Conservation (phyloP, 1,140 invertebrate species). For the Odontomachus brunneus region DNA sequence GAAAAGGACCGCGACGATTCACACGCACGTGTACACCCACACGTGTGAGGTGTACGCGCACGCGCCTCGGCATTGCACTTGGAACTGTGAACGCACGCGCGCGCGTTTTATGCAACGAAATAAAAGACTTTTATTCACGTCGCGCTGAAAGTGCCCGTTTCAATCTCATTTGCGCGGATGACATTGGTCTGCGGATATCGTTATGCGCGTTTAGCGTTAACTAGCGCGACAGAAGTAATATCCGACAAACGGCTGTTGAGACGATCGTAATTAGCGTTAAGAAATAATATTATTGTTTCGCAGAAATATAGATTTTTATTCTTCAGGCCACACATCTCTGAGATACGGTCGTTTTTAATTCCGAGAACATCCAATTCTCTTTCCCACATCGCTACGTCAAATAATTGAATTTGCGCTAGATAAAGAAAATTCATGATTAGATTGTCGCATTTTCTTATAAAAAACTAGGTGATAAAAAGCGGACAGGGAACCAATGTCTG, state of each 20-base stretch:
- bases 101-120: not conserved
- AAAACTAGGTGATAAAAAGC: not conserved
- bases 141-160: not conserved
- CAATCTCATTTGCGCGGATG: not conserved
- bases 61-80: slow-evolving; percentile 17
- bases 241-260: not conserved
- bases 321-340: not conserved
- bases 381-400: not conserved
- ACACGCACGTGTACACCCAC: slow-evolving; percentile 45
- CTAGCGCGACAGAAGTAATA: not conserved
- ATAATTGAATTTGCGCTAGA: not conserved
- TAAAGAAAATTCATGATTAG: slow-evolving; percentile 20
- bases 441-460: slow-evolving; percentile 12
- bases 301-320: not conserved
- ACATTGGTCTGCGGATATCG: not conserved
- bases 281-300: no score
- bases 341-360: not conserved
- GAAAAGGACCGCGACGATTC: slow-evolving; percentile 35
- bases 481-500: not conserved
- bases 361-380: not conserved
- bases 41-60: not conserved
- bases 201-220: not conserved
- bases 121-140: not conserved
- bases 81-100: not conserved
- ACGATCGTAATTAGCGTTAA: not conserved